A percentile compares a stretch with the other conserved stretches of the same genome.
Evolutionary conservation across 1,140 invertebrate species (phyloP).

Genomic region (Frieseomelitta varia): DNA sequence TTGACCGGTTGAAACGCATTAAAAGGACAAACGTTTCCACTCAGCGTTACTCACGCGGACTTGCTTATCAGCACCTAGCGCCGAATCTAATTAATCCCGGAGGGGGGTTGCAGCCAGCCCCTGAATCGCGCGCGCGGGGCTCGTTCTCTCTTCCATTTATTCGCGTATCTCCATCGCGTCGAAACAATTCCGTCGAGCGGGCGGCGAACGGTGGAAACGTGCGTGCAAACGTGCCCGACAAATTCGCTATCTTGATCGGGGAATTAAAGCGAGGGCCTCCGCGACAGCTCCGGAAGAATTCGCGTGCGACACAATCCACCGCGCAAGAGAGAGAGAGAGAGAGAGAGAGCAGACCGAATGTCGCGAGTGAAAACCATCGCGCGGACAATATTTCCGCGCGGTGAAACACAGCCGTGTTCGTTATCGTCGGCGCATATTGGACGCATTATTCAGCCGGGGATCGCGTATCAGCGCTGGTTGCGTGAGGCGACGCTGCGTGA

Average conservation of each 20-base stretch:
- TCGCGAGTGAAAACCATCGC: slow-evolving; percentile 19
- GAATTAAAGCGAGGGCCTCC: neutral
- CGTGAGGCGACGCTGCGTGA: slow-evolving; percentile 42
- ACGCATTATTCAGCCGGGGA: slow-evolving; percentile 41
- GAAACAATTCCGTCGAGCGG: neutral
- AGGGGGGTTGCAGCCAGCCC: too few species aligned
- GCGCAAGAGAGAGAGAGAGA: too few species aligned
- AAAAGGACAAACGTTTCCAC: slow-evolving; percentile 7
- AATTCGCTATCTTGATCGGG: slow-evolving; percentile 33
- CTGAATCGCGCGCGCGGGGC: too few species aligned
- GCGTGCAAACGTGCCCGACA: slow-evolving; percentile 8
- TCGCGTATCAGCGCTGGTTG: slow-evolving; percentile 27
- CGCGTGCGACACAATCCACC: slow-evolving; percentile 38
- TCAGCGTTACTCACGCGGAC: neutral
- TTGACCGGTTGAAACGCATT: neutral
- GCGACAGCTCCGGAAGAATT: slow-evolving; percentile 25
- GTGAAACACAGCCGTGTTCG: slow-evolving; percentile 36
- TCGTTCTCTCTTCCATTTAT: neutral
- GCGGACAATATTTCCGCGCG: slow-evolving; percentile 31
- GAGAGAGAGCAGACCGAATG: neutral
- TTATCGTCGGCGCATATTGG: slow-evolving; percentile 47
- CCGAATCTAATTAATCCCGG: neutral
- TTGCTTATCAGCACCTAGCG: neutral
- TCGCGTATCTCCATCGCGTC: neutral
- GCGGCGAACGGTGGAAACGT: neutral